A percentile compares a stretch with the other conserved stretches of the same genome.
Evolutionary conservation across 1,140 invertebrate genomes (phyloP).

Genomic region (Ericerus pela): DNA sequence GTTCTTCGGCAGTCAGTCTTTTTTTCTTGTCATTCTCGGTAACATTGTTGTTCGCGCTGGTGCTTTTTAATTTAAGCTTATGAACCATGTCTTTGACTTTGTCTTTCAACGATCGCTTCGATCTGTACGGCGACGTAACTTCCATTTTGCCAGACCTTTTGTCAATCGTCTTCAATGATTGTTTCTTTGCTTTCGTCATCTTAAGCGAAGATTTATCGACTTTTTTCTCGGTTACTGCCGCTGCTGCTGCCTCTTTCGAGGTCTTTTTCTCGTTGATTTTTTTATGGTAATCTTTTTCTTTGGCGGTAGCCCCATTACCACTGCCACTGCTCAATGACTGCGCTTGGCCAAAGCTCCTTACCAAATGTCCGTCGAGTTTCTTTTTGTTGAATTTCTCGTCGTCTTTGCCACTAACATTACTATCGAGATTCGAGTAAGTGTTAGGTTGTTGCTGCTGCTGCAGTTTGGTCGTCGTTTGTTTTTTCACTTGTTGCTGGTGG

Average conservation of each 20-base stretch:
- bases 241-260: not conserved
- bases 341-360: no score
- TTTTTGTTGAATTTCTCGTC: no score
- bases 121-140: constrained; percentile 14
- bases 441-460: no score
- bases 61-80: constrained; percentile 19
- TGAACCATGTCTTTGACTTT: constrained; percentile 22
- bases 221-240: constrained; percentile 1
- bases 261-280: not conserved
- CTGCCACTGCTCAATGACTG: no score
- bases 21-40: constrained; percentile 18
- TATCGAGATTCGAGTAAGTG: not conserved
- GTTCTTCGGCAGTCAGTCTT: constrained; percentile 16
- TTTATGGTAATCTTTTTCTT: no score
- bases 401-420: constrained; percentile 6
- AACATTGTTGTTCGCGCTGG: not conserved
- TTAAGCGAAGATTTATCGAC: not conserved
- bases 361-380: no score
- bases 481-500: no score
- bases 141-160: not conserved
- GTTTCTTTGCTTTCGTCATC: constrained; percentile 8
- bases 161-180: not conserved
- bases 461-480: no score
- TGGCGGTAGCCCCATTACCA: no score
- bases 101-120: constrained; percentile 22